Evolutionary conservation across 2,797 vertebrate genomes (phyloP), one percentile per base, ranked within the genome.

Genomic region (Vultur gryphus): DNA sequence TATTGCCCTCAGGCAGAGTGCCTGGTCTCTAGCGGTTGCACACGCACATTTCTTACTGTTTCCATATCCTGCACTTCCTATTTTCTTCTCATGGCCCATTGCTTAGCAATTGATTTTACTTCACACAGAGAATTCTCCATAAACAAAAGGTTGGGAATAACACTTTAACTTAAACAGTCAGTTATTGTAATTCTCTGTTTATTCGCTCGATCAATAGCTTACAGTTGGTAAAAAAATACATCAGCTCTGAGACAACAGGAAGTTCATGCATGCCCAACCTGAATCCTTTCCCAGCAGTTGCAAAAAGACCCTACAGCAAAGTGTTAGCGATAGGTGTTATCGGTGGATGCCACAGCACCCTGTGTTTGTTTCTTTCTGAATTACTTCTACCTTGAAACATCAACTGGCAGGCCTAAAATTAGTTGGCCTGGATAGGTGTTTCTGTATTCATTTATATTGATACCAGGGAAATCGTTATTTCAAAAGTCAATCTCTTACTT

Each of bases 41-140:
- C 14, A 6, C 0, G 44, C 29, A 37, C 64, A 41, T 70, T 75
- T 90, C 76, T 83, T 77, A 44, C 78, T 54, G 11, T 78, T 94
- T 64, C 84, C 59, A 46, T 52, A 71, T 58, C 65, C 76, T 82
- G 70, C 20, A 61, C 48, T 92, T 91, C 11, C 31, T 65, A 5
- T 43, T 48, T 93, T 92, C 37, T 87, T 92, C 72, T 84, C 72
- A 76, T 70, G 51, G 54, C 35, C 72, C 72, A 69, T 66, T 95
- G 77, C 84, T 90, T 90, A 61, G 79, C 61, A 83, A 97, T 96
- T 78, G 84, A 95, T 96, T 97, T 97, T 96, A 72, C 59, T 94
- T 94, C 85, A 80, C 58, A 37, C 28, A 12, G 51, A 23, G 76
- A 86, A 64, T 84, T 92, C 76, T 65, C 46, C 23, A 15, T 72